phyloP scores from a whole-genome alignment of 1,140 invertebrate species.

The Ceratitis capitata region DNA sequence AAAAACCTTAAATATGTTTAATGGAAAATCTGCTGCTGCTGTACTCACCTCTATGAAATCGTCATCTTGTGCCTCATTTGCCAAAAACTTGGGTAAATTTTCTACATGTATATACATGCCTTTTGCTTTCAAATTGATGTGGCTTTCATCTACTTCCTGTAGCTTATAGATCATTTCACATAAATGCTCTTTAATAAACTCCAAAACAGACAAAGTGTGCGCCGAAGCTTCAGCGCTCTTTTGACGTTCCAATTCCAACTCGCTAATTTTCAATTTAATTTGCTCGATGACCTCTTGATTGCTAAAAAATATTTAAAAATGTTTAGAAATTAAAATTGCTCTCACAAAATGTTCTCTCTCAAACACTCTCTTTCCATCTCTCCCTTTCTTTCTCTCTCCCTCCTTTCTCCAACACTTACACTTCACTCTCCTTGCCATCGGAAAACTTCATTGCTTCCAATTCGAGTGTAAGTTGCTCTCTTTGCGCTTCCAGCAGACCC shows the following conservation, averaged over 20 bases:
- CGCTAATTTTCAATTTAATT: conserved; percentile 70
- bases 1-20: not conserved
- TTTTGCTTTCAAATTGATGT: conserved; percentile 52
- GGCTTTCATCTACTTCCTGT: conserved; percentile 62
- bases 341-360: too few relatives aligned
- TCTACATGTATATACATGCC: conserved; percentile 54
- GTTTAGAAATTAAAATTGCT: not conserved
- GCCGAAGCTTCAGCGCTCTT: conserved; percentile 62
- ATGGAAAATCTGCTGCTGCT: too few relatives aligned
- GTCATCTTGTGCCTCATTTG: conserved; percentile 55
- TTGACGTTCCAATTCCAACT: conserved; percentile 66
- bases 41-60: conserved; percentile 56
- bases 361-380: not conserved
- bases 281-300: conserved; percentile 74
- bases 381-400: too few relatives aligned
- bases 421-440: conserved; percentile 80
- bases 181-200: conserved; percentile 67
- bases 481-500: conserved; percentile 73
- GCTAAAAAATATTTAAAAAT: conserved; percentile 60
- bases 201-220: conserved; percentile 67
- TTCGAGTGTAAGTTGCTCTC: conserved; percentile 74
- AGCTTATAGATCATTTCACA: conserved; percentile 64
- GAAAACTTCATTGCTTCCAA: conserved; percentile 81
- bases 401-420: conserved; percentile 69
- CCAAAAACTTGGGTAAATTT: conserved; percentile 55